Percentiles rank a stretch among this genome's conserved stretches.
phyloP scores from a whole-genome alignment of 2,113 vertebrate genomes.

The Anas platyrhynchos region DNA sequence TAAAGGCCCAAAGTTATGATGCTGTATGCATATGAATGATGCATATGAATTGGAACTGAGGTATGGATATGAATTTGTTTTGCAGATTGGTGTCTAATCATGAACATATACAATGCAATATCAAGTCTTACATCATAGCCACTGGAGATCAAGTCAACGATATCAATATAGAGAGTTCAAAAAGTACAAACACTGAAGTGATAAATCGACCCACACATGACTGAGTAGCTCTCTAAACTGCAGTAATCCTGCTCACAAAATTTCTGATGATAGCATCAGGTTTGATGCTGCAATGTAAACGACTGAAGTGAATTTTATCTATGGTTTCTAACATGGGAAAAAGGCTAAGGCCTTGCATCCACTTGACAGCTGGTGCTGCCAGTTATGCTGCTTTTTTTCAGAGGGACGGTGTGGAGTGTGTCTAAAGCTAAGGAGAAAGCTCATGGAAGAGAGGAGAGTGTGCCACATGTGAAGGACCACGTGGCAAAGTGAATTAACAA shows the following conservation, averaged over 20 bases:
- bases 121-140: neutral
- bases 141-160: neutral
- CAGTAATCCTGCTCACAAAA: neutral
- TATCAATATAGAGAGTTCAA: neutral
- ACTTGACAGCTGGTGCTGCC: neutral
- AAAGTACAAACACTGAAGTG: neutral
- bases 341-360: neutral
- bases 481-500: neutral
- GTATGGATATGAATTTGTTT: neutral
- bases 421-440: neutral
- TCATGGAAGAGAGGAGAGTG: neutral
- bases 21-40: neutral
- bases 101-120: neutral
- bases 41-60: neutral
- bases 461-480: neutral
- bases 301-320: neutral
- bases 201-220: neutral
- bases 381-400: neutral
- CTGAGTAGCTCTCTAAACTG: neutral
- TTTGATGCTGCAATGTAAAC: neutral
- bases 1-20: neutral
- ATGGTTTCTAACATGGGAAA: fast-evolving
- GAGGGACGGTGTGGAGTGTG: neutral
- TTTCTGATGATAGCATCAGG: neutral
- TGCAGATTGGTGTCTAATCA: neutral